phyloP scores from a whole-genome alignment of 2,888 invertebrate genomes.

The Lasioglossum calceatum region DNA sequence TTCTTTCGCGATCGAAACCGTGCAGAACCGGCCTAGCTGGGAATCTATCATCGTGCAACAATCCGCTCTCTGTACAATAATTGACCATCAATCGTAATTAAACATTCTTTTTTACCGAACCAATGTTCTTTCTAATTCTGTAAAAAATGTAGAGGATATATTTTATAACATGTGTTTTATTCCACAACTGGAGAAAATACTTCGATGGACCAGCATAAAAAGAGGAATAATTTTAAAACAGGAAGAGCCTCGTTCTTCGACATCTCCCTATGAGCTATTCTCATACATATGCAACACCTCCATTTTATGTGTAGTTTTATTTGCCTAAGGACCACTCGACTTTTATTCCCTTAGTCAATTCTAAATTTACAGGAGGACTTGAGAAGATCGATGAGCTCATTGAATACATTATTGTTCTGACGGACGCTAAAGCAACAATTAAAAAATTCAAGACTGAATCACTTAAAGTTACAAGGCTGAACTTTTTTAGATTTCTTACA shows the following conservation, averaged over 20 bases:
- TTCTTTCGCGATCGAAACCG: conserved; percentile 59
- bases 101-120: no score
- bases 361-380: neutral
- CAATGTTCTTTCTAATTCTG: no score
- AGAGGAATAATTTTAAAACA: neutral
- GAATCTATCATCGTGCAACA: neutral
- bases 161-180: no score
- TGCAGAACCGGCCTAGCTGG: neutral
- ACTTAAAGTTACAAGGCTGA: no score
- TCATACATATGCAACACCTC: neutral
- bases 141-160: no score
- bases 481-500: no score
- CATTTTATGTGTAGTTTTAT: neutral
- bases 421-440: no score
- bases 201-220: neutral
- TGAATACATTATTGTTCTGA: neutral
- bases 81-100: neutral
- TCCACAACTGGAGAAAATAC: no score
- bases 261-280: neutral
- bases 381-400: neutral
- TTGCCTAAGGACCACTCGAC: neutral
- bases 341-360: neutral
- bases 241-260: neutral
- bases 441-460: no score
- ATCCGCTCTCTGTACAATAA: neutral